Percentiles rank a stretch among this genome's conserved stretches.
phyloP scores from a whole-genome alignment of 2,113 vertebrate species.

The Notarius quadriscutis region DNA sequence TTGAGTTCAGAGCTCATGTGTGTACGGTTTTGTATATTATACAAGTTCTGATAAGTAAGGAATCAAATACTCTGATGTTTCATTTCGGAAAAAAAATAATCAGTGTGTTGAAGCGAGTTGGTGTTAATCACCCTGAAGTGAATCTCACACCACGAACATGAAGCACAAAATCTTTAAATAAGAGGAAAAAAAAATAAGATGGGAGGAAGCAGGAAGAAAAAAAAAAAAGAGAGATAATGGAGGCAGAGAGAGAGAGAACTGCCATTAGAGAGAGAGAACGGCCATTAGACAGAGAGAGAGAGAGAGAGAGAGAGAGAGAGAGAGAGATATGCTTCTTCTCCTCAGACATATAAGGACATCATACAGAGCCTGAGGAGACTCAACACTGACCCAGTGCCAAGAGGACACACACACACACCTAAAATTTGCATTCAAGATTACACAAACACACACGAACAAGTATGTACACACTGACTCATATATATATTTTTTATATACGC shows the following conservation, averaged over 20 bases:
- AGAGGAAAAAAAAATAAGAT: not conserved
- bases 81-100: not conserved
- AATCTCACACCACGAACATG: not conserved
- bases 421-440: not conserved
- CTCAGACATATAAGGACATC: slow-evolving; percentile 52
- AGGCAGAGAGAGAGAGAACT: not conserved
- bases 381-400: slow-evolving; percentile 34
- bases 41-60: not conserved
- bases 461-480: not conserved
- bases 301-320: slow-evolving; percentile 5
- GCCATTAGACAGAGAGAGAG: not conserved
- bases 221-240: not conserved
- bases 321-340: slow-evolving; percentile 4
- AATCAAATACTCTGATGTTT: not conserved
- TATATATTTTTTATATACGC: not conserved
- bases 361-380: slow-evolving; percentile 15
- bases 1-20: too few species aligned
- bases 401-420: slow-evolving; percentile 19
- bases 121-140: not conserved
- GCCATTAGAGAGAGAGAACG: not conserved
- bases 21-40: not conserved
- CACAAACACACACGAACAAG: not conserved
- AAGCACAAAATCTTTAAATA: not conserved
- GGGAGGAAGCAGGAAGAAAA: not conserved
- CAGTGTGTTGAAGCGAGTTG: not conserved